Percentiles rank a stretch among this genome's conserved stretches.
These are phyloP conservation scores for Apis laboriosa DNA, from an alignment of 1,140 invertebrate genomes.

Conservation along the genomic window DNA sequence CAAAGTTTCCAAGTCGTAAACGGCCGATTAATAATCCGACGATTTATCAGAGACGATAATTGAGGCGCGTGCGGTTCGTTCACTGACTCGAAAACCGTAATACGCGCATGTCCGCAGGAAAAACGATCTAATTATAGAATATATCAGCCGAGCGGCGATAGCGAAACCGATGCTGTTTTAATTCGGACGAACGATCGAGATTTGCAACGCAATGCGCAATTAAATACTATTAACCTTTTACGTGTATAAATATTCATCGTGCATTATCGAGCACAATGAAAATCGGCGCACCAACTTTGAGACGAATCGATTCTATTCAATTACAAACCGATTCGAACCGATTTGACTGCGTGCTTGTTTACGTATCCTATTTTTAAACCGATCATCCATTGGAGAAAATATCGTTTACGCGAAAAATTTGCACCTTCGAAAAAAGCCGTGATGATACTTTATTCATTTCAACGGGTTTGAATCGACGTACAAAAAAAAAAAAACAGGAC, in stretches of 20 bases:
- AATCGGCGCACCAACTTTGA: neutral
- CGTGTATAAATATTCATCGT: conserved; percentile 74
- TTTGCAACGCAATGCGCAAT: conserved; percentile 74
- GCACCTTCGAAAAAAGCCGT: too few species aligned
- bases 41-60: conserved; percentile 30
- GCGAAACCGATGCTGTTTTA: conserved; percentile 29
- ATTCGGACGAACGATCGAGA: conserved; percentile 45
- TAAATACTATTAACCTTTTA: conserved; percentile 76
- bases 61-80: conserved; percentile 10
- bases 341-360: too few species aligned
- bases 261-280: conserved; percentile 66
- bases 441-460: neutral
- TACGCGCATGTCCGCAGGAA: neutral
- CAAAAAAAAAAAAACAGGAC: neutral
- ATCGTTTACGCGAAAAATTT: too few species aligned
- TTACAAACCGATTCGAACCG: too few species aligned
- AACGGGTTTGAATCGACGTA: neutral
- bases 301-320: neutral
- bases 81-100: conserved; percentile 32
- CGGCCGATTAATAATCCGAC: conserved; percentile 4
- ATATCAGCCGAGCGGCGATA: neutral
- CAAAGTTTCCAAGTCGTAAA: neutral
- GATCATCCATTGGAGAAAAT: too few species aligned
- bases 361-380: neutral
- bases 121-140: conserved; percentile 29